Base-by-base conservation (phyloP, 30 jellyfish, hydroid and myxozoan genomes). In the Turritopsis rubra region DNA sequence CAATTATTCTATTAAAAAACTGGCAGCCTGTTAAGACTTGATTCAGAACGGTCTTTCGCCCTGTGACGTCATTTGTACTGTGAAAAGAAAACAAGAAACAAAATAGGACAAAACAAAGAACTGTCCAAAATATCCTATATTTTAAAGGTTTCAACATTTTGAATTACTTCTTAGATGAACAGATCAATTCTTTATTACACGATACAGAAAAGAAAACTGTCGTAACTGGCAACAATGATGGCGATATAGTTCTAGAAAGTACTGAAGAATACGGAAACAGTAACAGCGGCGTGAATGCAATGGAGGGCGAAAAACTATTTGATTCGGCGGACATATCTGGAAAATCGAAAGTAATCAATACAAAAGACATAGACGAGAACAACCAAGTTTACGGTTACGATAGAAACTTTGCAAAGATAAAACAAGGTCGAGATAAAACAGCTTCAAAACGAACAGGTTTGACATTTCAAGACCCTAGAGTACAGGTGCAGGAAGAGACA, bases 401-500 rank as follows among this genome's bases (percentile, higher is more conserved):
- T 79, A 83, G 99, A 74, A 94, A 94, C 79, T 85, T 94, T 29
- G 97, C 85, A 65, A 85, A 89, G 65, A 83, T 94, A 25, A 89
- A 79, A 31, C 89, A 82, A 75, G 77, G 54, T 4, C 66, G 85
- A 77, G 95, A 80, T 17, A 91, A 79, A 28, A 91, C 82, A 29
- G 89, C 91, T 27, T 84, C 81, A 54, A 94, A 94, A 78, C 76
- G 99, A 79, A 94, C 90, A 93, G 99, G 97, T 78, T 85, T 94
- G 52, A 75, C 96, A 16, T 94, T 85, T 53, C 97, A 94, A 72
- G 99, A 94, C 85, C 99, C 99, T 4, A 79, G 99, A 5, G 99
- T 94, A 8, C 99, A 94, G 75, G 99, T 94, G 26, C 97, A 89
- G 53, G 99, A 95, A 79, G 99, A 95, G 66, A 95, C 99, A 60